phyloP scores from a whole-genome alignment of 2,888 invertebrate genomes.

The Hecatera dysodea region DNA sequence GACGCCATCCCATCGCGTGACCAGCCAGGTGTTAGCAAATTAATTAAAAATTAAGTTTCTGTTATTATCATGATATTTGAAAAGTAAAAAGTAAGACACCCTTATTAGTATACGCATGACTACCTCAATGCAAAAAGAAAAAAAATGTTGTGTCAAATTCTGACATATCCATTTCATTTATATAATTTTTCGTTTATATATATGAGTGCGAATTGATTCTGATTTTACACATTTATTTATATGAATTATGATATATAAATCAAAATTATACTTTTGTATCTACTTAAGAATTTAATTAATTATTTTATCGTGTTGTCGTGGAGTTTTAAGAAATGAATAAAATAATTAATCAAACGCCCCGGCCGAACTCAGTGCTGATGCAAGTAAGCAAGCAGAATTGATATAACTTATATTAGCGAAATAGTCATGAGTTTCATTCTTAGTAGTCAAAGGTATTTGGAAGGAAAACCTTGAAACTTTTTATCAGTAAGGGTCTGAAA shows the following conservation, averaged over 20 bases:
- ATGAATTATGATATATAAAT: constrained; percentile 41
- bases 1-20: constrained; percentile 42
- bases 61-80: neutral
- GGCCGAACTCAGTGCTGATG: neutral
- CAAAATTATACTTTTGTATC: constrained; percentile 47
- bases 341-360: neutral
- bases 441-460: neutral
- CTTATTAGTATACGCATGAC: constrained; percentile 5
- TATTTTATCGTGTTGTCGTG: constrained; percentile 23
- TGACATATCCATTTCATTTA: constrained; percentile 32
- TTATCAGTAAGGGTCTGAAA: neutral
- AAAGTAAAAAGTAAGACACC: neutral
- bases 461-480: neutral
- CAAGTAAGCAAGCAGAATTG: constrained; percentile 24
- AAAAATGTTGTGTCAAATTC: constrained; percentile 13
- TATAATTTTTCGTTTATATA: constrained; percentile 8
- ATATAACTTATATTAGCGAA: constrained; percentile 11
- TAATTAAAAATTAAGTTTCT: no score
- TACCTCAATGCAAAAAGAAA: neutral
- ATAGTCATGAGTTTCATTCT: neutral
- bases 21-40: neutral
- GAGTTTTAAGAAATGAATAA: constrained; percentile 29
- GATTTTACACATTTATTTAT: constrained; percentile 47
- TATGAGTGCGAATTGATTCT: constrained; percentile 32
- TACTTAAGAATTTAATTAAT: constrained; percentile 36